Percentiles rank a stretch among this genome's conserved stretches.
Conservation (phyloP, 1,140 invertebrate species). For the Diorhabda carinulata region DNA sequence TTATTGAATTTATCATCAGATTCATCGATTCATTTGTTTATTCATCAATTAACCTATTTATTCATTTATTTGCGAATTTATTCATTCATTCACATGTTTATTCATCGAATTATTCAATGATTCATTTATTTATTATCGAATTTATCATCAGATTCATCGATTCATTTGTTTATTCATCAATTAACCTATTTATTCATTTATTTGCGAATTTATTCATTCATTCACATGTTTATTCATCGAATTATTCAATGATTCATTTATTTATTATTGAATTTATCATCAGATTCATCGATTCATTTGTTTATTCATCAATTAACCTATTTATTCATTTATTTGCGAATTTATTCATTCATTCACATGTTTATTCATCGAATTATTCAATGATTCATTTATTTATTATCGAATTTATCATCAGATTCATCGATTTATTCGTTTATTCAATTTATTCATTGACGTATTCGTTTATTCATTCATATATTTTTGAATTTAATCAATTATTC, state of each 20-base stretch:
- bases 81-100: not conserved
- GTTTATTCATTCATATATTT: not conserved
- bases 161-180: not conserved
- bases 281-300: too few species aligned
- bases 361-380: too few species aligned
- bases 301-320: too few species aligned
- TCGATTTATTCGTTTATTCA: too few species aligned
- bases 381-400: not conserved
- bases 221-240: too few species aligned
- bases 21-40: not conserved
- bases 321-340: too few species aligned
- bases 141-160: not conserved
- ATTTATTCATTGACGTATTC: not conserved
- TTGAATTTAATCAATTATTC: not conserved
- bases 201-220: not conserved
- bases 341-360: too few species aligned
- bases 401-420: not conserved
- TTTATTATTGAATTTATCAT: too few species aligned
- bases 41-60: conserved; percentile 1
- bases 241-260: not conserved
- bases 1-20: not conserved
- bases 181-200: not conserved
- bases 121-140: not conserved
- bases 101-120: too few species aligned
- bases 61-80: not conserved